Percentiles rank a stretch among this genome's conserved stretches.
phyloP scores from a whole-genome alignment of 2,888 invertebrate species.

The Pristionchus exspectatus region DNA sequence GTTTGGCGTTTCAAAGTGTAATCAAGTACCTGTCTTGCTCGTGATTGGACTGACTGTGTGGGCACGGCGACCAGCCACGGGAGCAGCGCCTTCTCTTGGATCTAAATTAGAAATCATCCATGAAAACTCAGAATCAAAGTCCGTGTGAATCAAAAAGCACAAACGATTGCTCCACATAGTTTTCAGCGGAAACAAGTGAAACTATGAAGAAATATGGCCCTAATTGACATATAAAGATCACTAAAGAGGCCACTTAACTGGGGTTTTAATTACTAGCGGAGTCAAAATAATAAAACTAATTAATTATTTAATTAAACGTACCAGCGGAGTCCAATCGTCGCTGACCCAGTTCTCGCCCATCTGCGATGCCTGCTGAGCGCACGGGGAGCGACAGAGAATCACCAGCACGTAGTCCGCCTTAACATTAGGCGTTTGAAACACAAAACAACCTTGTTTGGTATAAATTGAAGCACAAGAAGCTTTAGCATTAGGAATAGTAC shows the following conservation, averaged over 20 bases:
- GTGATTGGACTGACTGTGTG: constrained; percentile 93
- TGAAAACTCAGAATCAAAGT: neutral
- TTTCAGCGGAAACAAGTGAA: too few species aligned
- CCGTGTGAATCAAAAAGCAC: neutral
- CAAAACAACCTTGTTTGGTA: too few species aligned
- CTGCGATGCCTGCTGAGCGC: constrained; percentile 95
- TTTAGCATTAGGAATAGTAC: too few species aligned
- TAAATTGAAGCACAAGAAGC: too few species aligned
- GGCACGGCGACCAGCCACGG: constrained; percentile 99
- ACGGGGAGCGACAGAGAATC: constrained; percentile 95
- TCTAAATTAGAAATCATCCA: constrained; percentile 81
- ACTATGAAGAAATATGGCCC: too few species aligned
- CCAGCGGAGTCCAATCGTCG: constrained; percentile 81
- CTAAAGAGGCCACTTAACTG: neutral
- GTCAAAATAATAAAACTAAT: neutral
- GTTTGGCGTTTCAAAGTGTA: neutral
- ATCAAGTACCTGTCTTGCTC: constrained; percentile 87
- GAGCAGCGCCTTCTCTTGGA: constrained; percentile 95
- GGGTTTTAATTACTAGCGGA: neutral
- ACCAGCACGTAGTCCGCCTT: constrained; percentile 72
- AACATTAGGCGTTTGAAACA: constrained; percentile 83
- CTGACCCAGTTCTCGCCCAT: constrained; percentile 97
- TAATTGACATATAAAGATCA: neutral
- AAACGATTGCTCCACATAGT: neutral
- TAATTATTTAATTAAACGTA: constrained; percentile 79